Evolutionary conservation across 2,113 vertebrate genomes (phyloP).

Genomic region (Corythornis cristatus): DNA sequence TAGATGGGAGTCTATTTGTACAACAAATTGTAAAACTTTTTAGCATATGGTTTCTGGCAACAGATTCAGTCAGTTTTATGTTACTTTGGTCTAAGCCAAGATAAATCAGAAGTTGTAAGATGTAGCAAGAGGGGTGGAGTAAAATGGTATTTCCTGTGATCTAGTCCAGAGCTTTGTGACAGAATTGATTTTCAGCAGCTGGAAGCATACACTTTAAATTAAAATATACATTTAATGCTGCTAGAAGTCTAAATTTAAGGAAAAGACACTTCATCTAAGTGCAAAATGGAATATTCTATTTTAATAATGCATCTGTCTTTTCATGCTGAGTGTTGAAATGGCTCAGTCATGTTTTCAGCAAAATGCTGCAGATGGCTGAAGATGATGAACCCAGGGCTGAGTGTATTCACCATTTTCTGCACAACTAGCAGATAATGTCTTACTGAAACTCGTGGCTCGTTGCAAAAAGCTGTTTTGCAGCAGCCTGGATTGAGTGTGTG

Average conservation of each 20-base stretch:
- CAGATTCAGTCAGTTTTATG: conserved; percentile 19
- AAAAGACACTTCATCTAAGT: not conserved
- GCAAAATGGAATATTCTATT: not conserved
- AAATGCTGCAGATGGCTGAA: not conserved
- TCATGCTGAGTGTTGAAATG: not conserved
- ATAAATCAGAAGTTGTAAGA: conserved; percentile 28
- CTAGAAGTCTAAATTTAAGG: not conserved
- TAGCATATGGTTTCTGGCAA: not conserved
- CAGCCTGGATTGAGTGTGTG: not conserved
- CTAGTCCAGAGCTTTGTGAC: conserved; percentile 62
- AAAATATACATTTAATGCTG: conserved; percentile 11
- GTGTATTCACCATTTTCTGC: not conserved
- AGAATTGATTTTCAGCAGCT: conserved; percentile 70
- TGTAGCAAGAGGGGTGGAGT: conserved; percentile 63
- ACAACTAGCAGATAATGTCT: not conserved
- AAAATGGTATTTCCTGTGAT: conserved; percentile 65
- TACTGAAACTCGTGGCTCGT: not conserved
- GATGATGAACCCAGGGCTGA: not conserved
- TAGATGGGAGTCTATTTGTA: not conserved
- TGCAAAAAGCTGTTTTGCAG: not conserved
- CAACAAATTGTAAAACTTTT: not conserved
- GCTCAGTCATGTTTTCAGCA: not conserved
- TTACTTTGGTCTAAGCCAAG: conserved; percentile 24
- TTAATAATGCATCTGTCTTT: not conserved
- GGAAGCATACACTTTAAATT: conserved; percentile 11